Evolutionary conservation across 53 echinoderm and acorn worm genomes (phyloP).

Genomic region (Temnopleurus reevesii): DNA sequence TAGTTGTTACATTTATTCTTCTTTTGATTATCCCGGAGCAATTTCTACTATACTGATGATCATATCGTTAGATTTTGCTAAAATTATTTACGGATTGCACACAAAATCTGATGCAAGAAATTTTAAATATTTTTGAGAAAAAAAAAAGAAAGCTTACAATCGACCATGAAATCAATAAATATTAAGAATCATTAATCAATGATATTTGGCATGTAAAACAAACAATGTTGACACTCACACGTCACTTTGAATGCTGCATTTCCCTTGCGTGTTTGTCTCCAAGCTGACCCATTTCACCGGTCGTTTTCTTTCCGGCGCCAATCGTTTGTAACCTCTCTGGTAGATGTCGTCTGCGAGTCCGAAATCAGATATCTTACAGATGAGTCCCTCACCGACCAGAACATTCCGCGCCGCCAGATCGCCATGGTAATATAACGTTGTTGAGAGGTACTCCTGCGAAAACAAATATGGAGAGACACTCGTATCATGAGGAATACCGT

Average conservation of each 20-base stretch:
- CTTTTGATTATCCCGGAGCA: too few species aligned
- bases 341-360: slow-evolving; percentile 97
- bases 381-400: slow-evolving; percentile 75
- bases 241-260: slow-evolving; percentile 94
- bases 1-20: too few species aligned
- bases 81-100: too few species aligned
- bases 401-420: slow-evolving; percentile 95
- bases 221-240: slow-evolving; percentile 68
- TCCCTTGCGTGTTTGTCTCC: slow-evolving; percentile 90
- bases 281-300: slow-evolving; percentile 97
- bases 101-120: too few species aligned
- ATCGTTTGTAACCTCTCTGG: slow-evolving; percentile 88
- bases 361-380: slow-evolving; percentile 97
- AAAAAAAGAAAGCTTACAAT: neutral
- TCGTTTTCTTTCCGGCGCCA: slow-evolving; percentile 82
- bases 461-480: neutral
- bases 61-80: too few species aligned
- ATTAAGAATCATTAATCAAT: too few species aligned
- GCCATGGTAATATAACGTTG: slow-evolving; percentile 90
- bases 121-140: too few species aligned
- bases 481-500: neutral
- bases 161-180: too few species aligned
- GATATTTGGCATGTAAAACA: neutral
- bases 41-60: too few species aligned
- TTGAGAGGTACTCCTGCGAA: slow-evolving; percentile 86